Evolutionary conservation across 2,888 invertebrate species (phyloP).

Genomic region (Gryllus longicercus): DNA sequence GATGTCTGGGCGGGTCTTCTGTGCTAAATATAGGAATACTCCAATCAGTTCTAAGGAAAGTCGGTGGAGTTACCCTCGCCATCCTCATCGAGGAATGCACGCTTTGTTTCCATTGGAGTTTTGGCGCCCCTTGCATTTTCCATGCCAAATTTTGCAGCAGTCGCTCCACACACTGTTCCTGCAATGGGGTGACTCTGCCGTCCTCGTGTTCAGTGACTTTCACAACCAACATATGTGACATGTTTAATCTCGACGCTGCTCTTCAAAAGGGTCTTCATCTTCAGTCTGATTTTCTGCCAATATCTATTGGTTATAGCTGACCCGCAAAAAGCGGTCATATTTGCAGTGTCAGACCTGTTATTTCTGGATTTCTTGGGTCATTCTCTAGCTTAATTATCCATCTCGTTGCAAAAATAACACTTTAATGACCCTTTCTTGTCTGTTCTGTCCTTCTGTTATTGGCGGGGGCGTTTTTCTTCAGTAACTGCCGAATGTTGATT

Average conservation of each 20-base stretch:
- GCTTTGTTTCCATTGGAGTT: neutral
- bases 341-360: too few species aligned
- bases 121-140: neutral
- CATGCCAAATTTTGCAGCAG: neutral
- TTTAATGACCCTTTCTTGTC: too few species aligned
- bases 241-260: neutral
- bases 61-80: too few species aligned
- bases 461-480: too few species aligned
- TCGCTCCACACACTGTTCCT: neutral
- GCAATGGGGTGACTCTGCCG: neutral
- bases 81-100: neutral
- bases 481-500: too few species aligned
- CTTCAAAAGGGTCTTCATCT: neutral
- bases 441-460: too few species aligned
- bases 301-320: neutral
- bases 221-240: neutral
- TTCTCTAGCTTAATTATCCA: too few species aligned
- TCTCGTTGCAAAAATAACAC: too few species aligned
- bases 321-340: too few species aligned
- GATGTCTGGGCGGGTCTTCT: neutral
- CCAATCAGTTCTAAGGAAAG: too few species aligned
- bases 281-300: neutral
- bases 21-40: neutral
- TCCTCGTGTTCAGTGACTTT: neutral
- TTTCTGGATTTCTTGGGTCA: too few species aligned